Base-by-base conservation (phyloP, 2,113 vertebrate species). In the Megaceryle torquata region DNA sequence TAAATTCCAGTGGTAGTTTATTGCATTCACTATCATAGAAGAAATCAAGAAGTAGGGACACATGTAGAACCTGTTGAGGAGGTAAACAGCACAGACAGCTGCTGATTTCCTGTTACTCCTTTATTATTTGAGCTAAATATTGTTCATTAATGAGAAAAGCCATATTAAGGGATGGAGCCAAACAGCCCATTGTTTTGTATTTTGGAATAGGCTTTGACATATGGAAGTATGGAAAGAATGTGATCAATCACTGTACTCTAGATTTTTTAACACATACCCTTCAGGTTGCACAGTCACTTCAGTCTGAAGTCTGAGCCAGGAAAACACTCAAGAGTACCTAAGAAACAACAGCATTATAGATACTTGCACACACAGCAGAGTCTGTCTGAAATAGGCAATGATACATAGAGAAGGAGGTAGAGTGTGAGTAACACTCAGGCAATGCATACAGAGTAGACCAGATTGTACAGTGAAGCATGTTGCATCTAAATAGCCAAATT, bases 401-500 rank as follows among this genome's bases (percentile, higher is more conserved):
- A 91, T 43, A 43, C 2, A 3, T n/a, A 33, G 43, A 53, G 48
- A 37, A 31, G n/a, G 37, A 18, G 21, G 26, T 1, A 65, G 53
- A 64, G 56, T 21, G 63, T n/a, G 59, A 57, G n/a, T 20, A 60
- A 68, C 10, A 1, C 25, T 79, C 83, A 88, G 35, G 39, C 15
- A 72, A 29, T 1, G 25, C 37, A 46, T 7, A 76, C 17, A 69
- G 83, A 96, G 44, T 22, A 46, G 72, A 61, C 72, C 79, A 93
- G 56, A 80, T 86, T 6, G 54, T 15, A 95, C 6, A 11, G 51
- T 19, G 37, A 89, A 87, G 53, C 71, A 85, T 57, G 41, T 43
- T 82, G 84, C 91, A 94, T 76, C 81, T 89, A 93, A 94, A 93
- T 82, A 76, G 86, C 59, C 78, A 82, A 89, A 94, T 96, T 95